These are phyloP conservation scores for Monopis laevigella DNA, from an alignment of 2,888 invertebrate genomes.

Conservation along the genomic window DNA sequence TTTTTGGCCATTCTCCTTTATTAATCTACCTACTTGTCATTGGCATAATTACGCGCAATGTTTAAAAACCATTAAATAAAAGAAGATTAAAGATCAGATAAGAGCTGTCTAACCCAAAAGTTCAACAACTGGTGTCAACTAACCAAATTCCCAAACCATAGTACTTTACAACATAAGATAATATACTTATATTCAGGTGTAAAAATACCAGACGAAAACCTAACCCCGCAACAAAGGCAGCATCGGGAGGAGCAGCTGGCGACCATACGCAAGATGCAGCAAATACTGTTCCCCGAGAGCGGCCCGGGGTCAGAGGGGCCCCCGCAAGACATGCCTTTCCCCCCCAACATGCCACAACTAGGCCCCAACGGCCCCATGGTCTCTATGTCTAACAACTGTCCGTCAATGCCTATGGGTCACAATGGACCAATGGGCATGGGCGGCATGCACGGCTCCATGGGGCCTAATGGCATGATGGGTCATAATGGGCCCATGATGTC, in stretches of 20 bases:
- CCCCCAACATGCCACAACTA: slow-evolving; percentile 48
- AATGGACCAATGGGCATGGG: slow-evolving; percentile 45
- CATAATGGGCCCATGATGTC: slow-evolving; percentile 54
- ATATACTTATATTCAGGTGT: slow-evolving; percentile 73
- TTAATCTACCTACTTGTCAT: too few relatives aligned
- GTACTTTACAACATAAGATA: too few relatives aligned
- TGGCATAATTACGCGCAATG: too few relatives aligned
- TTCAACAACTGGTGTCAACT: too few relatives aligned
- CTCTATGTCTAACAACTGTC: slow-evolving; percentile 53
- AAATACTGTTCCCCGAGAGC: slow-evolving; percentile 87
- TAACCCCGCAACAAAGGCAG: slow-evolving; percentile 95
- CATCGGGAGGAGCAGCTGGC: slow-evolving; percentile 94
- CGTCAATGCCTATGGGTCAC: slow-evolving; percentile 42
- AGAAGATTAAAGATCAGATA: too few relatives aligned
- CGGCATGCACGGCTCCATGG: slow-evolving; percentile 43
- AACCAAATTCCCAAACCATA: too few relatives aligned
- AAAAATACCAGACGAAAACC: slow-evolving; percentile 94
- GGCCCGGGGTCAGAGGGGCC: slow-evolving; percentile 33
- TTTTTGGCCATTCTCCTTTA: too few relatives aligned
- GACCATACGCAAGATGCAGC: slow-evolving; percentile 90
- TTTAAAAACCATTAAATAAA: too few relatives aligned
- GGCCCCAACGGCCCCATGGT: slow-evolving; percentile 54
- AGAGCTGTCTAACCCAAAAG: too few relatives aligned
- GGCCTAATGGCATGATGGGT: slow-evolving; percentile 55
- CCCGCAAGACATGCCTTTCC: slow-evolving; percentile 35